Evolutionary conservation across 2,113 vertebrate genomes (phyloP), one percentile per base, ranked within the genome.

Genomic region (Phrynocephalus versicolor): DNA sequence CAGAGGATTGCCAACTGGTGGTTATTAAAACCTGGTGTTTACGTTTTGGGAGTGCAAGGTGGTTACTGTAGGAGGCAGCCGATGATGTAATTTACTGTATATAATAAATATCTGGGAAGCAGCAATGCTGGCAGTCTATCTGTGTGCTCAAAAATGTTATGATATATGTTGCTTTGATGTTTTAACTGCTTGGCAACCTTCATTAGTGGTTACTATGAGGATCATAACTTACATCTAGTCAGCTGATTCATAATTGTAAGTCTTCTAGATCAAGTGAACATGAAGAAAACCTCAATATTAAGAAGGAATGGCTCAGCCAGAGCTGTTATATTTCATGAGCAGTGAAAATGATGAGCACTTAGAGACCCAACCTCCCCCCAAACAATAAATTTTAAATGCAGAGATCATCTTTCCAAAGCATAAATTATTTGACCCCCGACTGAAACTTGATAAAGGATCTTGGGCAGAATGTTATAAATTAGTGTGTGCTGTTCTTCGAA

Each of bases 101-200:
- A 84, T 89, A 69, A 86, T 92, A 87, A 91, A 91, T 94, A 82
- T 1, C 74, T 81, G 85, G 85, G 90, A 84, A 94, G 82, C 69
- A 45, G 45, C 91, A 92, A 37, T 55, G 6, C 60, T 89, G 91
- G 81, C 92, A 94, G 91, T 94, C 82, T 45, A 35, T 93, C 91
- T 93, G 58, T 58, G 12, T 85, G 79, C 84, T 88, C 84, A 67
- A 4, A 79, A 94, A 84, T 82, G 72, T 79, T 89, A 87, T 94
- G 89, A 92, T 94, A 89, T 84, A 89, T 90, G 82, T 82, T 87
- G 88, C 93, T 95, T 92, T 92, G 90, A 90, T 96, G 91, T 93
- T 95, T 94, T 94, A 92, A 93, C 88, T 91, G 87, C 88, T 85
- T 79, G 92, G 88, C 83, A 88, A 37, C 91, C 90, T 92, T 89